Evolutionary conservation across 2,113 vertebrate genomes (phyloP).

Genomic region (Morone saxatilis): DNA sequence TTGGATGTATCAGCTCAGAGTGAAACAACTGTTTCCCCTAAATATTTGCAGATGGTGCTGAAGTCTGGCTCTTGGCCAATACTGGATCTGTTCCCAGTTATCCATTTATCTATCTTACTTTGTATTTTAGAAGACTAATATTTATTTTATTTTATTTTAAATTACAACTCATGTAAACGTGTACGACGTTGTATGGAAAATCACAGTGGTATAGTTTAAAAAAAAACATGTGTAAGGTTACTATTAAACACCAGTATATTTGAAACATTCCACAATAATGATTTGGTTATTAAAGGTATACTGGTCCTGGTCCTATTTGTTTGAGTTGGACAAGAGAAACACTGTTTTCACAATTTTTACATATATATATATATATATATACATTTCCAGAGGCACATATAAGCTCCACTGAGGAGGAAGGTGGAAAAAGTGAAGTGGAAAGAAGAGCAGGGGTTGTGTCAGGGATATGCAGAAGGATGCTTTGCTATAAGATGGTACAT

Average conservation of each 20-base stretch:
- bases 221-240: neutral
- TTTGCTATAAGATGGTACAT: neutral
- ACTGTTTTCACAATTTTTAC: neutral
- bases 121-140: slow-evolving; percentile 28
- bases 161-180: neutral
- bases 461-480: neutral
- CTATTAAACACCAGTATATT: neutral
- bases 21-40: slow-evolving; percentile 56
- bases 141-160: neutral
- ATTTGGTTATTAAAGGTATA: neutral
- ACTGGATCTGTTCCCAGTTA: slow-evolving; percentile 30
- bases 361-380: neutral
- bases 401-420: neutral
- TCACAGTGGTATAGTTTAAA: neutral
- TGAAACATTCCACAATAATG: neutral
- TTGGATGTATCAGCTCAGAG: slow-evolving; percentile 46
- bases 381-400: neutral
- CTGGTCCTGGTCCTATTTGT: neutral
- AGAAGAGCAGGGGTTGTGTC: neutral
- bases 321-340: slow-evolving; percentile 1
- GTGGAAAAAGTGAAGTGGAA: too few species aligned
- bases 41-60: slow-evolving; percentile 65
- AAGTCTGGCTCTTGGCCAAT: slow-evolving; percentile 39
- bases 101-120: slow-evolving; percentile 30
- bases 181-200: neutral